These are phyloP conservation scores for Hydroisotoma schaefferi DNA, from an alignment of 2,888 invertebrate species.

Conservation along the genomic window DNA sequence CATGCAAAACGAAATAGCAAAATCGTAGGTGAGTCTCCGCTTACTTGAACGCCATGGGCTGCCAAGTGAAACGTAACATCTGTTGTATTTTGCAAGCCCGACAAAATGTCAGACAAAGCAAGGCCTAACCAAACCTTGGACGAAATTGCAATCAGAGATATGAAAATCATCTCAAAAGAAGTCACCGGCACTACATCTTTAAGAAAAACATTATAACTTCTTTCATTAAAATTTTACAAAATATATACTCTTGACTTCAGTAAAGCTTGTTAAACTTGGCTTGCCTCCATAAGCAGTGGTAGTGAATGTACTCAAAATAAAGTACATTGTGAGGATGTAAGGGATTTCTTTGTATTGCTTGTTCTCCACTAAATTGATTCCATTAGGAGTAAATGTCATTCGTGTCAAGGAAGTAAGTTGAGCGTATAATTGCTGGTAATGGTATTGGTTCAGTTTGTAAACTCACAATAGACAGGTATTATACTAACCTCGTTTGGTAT, in stretches of 20 bases:
- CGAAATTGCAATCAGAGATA: slow-evolving; percentile 22
- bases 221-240: too few relatives aligned
- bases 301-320: slow-evolving; percentile 25
- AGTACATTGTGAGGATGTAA: slow-evolving; percentile 21
- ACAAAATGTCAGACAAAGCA: slow-evolving; percentile 26
- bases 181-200: slow-evolving; percentile 22
- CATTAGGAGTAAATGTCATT: too few relatives aligned
- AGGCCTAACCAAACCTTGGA: slow-evolving; percentile 28
- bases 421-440: too few relatives aligned
- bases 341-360: background rate
- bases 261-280: too few relatives aligned
- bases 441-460: too few relatives aligned
- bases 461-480: too few relatives aligned
- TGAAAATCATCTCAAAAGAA: slow-evolving; percentile 24
- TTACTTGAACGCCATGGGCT: slow-evolving; percentile 27
- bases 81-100: slow-evolving; percentile 21
- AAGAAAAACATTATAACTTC: too few relatives aligned
- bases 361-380: too few relatives aligned
- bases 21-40: too few relatives aligned
- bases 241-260: too few relatives aligned
- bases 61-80: slow-evolving; percentile 28
- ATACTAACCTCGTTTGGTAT: background rate
- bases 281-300: slow-evolving; percentile 32
- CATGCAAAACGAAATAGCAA: too few relatives aligned
- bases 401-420: too few relatives aligned